A percentile compares a stretch with the other conserved stretches of the same genome.
These are phyloP conservation scores for Halichoerus grypus DNA, from an alignment of 2,113 vertebrate genomes.

Conservation along the genomic window DNA sequence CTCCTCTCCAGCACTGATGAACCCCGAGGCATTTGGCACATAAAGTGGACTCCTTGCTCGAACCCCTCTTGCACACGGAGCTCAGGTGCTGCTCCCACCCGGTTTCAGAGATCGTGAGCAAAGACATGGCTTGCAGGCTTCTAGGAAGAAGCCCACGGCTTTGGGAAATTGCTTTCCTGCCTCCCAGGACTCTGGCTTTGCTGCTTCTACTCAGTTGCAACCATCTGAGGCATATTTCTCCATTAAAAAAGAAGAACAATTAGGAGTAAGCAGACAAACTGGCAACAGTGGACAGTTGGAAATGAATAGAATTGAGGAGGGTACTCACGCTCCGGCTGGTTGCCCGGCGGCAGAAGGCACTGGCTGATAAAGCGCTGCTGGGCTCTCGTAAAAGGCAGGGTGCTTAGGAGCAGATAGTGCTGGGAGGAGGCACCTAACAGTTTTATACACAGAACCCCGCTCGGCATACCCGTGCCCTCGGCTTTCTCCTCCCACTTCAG, in stretches of 20 bases:
- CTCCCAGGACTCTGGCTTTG: background rate
- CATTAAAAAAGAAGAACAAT: background rate
- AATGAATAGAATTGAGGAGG: background rate
- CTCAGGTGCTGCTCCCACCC: background rate
- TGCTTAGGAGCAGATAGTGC: slow-evolving; percentile 16
- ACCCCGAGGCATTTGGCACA: background rate
- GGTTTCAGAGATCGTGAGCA: background rate
- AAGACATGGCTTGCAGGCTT: background rate
- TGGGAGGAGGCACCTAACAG: slow-evolving; percentile 48
- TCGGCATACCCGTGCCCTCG: background rate
- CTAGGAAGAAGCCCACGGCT: background rate
- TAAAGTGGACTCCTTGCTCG: background rate
- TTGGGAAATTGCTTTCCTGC: background rate
- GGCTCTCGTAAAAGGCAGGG: background rate
- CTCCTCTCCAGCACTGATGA: rapidly evolving
- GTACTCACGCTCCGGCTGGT: slow-evolving; percentile 66
- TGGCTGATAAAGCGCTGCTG: slow-evolving; percentile 53
- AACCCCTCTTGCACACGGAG: background rate
- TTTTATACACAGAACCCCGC: slow-evolving; percentile 53
- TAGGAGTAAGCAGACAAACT: background rate
- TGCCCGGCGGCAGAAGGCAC: slow-evolving; percentile 46
- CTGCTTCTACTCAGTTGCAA: slow-evolving; percentile 10
- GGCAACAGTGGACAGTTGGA: background rate
- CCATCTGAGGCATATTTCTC: background rate
- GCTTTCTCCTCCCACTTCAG: slow-evolving; percentile 77